These are phyloP conservation scores for Aepyceros melampus DNA, from an alignment of 2,113 vertebrate species.

Conservation along the genomic window DNA sequence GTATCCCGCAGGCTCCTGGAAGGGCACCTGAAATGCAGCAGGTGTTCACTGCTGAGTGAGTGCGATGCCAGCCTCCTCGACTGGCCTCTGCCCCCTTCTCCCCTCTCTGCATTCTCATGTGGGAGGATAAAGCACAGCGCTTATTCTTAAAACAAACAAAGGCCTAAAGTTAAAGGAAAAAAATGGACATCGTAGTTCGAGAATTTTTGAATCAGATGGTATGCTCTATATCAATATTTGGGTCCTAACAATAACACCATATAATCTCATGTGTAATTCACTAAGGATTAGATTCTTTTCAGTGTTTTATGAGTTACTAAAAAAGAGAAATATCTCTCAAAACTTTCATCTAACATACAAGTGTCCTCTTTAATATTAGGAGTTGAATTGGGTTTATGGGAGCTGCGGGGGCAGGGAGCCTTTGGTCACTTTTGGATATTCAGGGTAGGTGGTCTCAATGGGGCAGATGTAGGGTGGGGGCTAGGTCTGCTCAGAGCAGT, in stretches of 20 bases:
- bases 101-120: not conserved
- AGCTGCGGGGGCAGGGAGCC: not conserved
- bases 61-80: not conserved
- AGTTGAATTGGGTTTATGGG: not conserved
- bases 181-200: not conserved
- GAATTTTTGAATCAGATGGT: not conserved
- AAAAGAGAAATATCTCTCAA: not conserved
- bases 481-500: not conserved
- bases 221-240: not conserved
- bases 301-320: not conserved
- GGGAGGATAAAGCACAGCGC: not conserved
- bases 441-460: not conserved
- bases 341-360: not conserved
- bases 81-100: not conserved
- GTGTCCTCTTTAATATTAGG: not conserved
- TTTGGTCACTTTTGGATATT: not conserved
- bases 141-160: not conserved
- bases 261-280: not conserved
- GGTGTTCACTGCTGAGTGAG: not conserved
- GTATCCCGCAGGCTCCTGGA: not conserved
- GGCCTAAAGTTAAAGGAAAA: not conserved
- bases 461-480: fast-evolving
- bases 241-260: not conserved
- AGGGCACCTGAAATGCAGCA: not conserved
- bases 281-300: not conserved